Base-by-base conservation (phyloP, 1,140 invertebrate species). In the Forficula auricularia region DNA sequence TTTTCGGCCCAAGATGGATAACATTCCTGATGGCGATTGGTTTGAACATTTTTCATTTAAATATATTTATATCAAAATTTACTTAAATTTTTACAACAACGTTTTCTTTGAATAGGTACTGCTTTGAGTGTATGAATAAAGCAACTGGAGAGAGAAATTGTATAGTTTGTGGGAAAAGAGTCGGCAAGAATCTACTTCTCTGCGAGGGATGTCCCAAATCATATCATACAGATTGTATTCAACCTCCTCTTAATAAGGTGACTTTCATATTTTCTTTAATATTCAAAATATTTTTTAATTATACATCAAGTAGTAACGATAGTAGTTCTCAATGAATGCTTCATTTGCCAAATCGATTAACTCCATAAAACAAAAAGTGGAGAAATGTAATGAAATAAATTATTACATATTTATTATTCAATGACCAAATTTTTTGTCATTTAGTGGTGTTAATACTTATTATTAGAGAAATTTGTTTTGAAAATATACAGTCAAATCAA, bases 21-120 rank as follows among this genome's bases (percentile, higher is more conserved):
- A 79, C 54, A 94, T 85, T 65, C 91, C 91, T 31, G 89, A 95
- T 55, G 92, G 92, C 46, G 90, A 97, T 60, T 97, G 91, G 91
- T 96, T 57, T 71, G 71, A 61, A 38, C 14, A 9, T n/a, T 38
- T 35, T 32, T 33, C n/a, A 46, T 39, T 1, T 32, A 13, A 12
- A 20, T n/a, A 36, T 15, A 19, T 12, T 18, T 42, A 8, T 41
- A 27, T 13, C 3, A 16, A 31, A 10, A 3, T 31, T 10, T 33
- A 42, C 22, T 43, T 18, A 38, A 14, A 7, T 31, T 3, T 1
- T 34, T 19, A 12, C 20, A 13, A 9, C 9, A 9, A 8, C 18
- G 4, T n/a, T 36, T 19, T n/a, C 30, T 43, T 7, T 10, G 56
- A 60, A 2, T 51, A 86, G 82, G 81, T 86, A 83, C 60, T 96